phyloP scores from a whole-genome alignment of 2,888 invertebrate genomes.

The Drosophila mulleri region DNA sequence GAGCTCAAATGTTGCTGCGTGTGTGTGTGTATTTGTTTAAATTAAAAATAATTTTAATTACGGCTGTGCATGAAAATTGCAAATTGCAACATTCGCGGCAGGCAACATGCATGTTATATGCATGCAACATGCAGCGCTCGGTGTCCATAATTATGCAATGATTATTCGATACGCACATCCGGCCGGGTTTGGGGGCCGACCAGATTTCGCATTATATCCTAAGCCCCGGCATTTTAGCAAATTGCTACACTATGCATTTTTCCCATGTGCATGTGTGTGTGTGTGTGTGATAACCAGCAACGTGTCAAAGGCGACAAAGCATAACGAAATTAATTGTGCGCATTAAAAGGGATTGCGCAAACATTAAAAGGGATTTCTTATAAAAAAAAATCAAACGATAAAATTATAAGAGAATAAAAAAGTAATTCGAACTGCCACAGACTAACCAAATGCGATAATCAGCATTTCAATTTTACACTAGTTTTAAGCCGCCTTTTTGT shows the following conservation, averaged over 20 bases:
- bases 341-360: conserved; percentile 73
- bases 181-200: conserved; percentile 6
- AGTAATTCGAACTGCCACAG: conserved; percentile 42
- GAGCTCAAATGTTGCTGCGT: not conserved
- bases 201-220: conserved; percentile 53
- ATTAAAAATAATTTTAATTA: conserved; percentile 80
- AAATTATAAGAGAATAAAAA: not conserved
- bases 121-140: conserved; percentile 31
- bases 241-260: conserved; percentile 46
- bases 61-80: conserved; percentile 60
- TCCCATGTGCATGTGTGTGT: conserved; percentile 2
- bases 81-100: conserved; percentile 40
- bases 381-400: not conserved
- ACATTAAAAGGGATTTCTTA: conserved; percentile 71
- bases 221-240: conserved; percentile 68
- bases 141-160: conserved; percentile 74
- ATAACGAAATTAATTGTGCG: conserved; percentile 79
- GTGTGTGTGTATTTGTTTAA: conserved; percentile 49
- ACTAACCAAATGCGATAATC: conserved; percentile 70
- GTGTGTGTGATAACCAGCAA: conserved; percentile 35
- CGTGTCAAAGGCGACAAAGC: conserved; percentile 75
- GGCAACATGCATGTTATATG: conserved; percentile 9
- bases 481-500: conserved; percentile 36
- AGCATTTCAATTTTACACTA: conserved; percentile 60
- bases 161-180: conserved; percentile 41